phyloP scores from a whole-genome alignment of 2,888 invertebrate genomes.

The Drosophila sordidapex region DNA sequence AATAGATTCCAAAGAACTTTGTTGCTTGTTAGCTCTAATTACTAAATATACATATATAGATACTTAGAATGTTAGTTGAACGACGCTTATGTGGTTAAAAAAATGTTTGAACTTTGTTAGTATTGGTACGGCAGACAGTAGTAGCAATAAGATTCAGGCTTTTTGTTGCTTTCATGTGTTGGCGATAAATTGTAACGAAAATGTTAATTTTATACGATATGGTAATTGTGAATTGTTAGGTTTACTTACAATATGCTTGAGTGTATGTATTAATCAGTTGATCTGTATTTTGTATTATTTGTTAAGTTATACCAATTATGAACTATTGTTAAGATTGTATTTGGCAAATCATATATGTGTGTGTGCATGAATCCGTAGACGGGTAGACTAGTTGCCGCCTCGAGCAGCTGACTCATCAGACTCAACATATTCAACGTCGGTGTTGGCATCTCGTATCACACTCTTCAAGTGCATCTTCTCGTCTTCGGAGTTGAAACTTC shows the following conservation, averaged over 20 bases:
- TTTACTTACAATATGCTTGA: slow-evolving; percentile 77
- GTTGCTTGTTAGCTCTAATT: slow-evolving; percentile 67
- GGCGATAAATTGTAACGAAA: slow-evolving; percentile 58
- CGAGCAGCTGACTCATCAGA: slow-evolving; percentile 81
- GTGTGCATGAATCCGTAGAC: slow-evolving; percentile 13
- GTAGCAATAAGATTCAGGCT: slow-evolving; percentile 62
- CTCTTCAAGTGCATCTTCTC: slow-evolving; percentile 86
- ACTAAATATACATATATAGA: slow-evolving; percentile 16
- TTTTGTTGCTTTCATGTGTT: slow-evolving; percentile 58
- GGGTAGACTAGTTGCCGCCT: slow-evolving; percentile 71
- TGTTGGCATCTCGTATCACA: slow-evolving; percentile 85
- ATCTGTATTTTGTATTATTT: slow-evolving; percentile 34
- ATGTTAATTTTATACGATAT: slow-evolving; percentile 43
- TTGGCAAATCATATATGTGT: slow-evolving; percentile 22
- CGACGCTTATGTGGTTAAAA: slow-evolving; percentile 51
- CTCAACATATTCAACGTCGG: slow-evolving; percentile 87
- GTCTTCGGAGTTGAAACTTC: slow-evolving; percentile 85
- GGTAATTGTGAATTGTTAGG: slow-evolving; percentile 52
- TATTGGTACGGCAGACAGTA: slow-evolving; percentile 55
- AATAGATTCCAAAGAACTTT: slow-evolving; percentile 65
- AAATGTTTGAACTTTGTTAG: slow-evolving; percentile 53
- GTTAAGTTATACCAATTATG: slow-evolving; percentile 50
- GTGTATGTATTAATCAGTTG: slow-evolving; percentile 47
- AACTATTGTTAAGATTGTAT: slow-evolving; percentile 51
- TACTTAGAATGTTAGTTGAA: slow-evolving; percentile 62